Evolutionary conservation across 2,888 invertebrate genomes (phyloP), one percentile per base, ranked within the genome.

Genomic region (Diaprepes abbreviatus): DNA sequence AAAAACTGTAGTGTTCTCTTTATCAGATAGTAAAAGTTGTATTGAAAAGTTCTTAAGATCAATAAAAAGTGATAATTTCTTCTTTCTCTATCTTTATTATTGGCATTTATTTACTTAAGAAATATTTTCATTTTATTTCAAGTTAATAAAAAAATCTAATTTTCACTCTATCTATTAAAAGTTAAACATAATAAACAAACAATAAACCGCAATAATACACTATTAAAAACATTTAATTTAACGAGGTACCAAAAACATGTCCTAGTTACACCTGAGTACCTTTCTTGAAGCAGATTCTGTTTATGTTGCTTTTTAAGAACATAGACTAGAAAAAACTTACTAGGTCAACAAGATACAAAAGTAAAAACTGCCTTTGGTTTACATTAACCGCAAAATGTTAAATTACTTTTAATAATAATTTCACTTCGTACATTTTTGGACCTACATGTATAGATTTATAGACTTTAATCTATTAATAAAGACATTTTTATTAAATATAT

Each of bases 331-430:
- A 48, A 48, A 48, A 48, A 12, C 14, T 48, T 48, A 50, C 28
- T 50, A 50, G 48, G 48, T 50, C 48, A 50, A 50, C 28, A 31
- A 50, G 48, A 50, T 31, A 24, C 28, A 28, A 31, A 50, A 50
- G 14, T 50, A 28, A 28, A 50, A 28, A 50, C 28, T 28, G 16
- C 28, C 28, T 28, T 24, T 14, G 9, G 14, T 28, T 50, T 28
- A 28, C 16, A 28, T 14, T 48, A 6, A 48, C 14, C 24, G 12
- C n/a, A 28, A 28, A 28, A 50, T n/a, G 9, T 24, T 0, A 45
- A 45, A 19, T 43, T 43, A 24, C 24, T 24, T 24, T 24, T 24
- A 3, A 5, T 24, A 24, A n/a, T n/a, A n/a, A n/a, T n/a, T n/a
- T n/a, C n/a, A n/a, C n/a, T n/a, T n/a, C n/a, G n/a, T n/a, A n/a